Evolutionary conservation across 2,888 invertebrate genomes (phyloP), one percentile per base, ranked within the genome.

Genomic region (Ectemnius lituratus): DNA sequence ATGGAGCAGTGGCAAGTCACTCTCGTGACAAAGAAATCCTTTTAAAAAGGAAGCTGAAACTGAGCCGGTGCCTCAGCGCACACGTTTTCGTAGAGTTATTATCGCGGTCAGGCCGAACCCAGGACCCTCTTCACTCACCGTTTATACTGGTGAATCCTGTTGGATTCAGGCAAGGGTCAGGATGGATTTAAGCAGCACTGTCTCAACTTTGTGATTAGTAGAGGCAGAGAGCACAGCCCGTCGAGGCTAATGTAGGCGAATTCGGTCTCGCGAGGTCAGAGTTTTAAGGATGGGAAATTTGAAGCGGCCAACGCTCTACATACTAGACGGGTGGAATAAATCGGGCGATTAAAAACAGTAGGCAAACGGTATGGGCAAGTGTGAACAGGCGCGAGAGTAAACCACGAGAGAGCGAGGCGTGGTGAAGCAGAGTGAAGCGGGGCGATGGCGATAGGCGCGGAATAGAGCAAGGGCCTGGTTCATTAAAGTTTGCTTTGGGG

Each of bases 401-500:
- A 37, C 59, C 67, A 14, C 20, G 28, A 28, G 28, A 28, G 11
- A 37, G 37, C 6, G 37, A 37, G 37, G 37, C 28, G 28, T 37
- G n/a, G 37, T n/a, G 27, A 37, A 56, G 52, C 16, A 23, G 45
- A 11, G 46, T 16, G 23, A 23, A 45, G 20, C 57, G 60, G 23
- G 67, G 57, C 59, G 47, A 62, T 59, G 62, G n/a, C 70, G 73
- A 75, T 75, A 67, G 72, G 70, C 64, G 37, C 11, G 37, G 37
- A 11, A 8, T 37, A 66, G 64, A 73, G 70, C 67, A 59, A 62
- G 59, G 61, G 66, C 68, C 27, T 64, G 62, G 76, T 79, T 81
- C 75, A 73, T 80, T 77, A 76, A 82, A 76, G 77, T 81, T 82
- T 77, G 74, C 74, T 74, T 65, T 63, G 76, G 67, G 71, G 74